Percentiles rank a stretch among this genome's conserved stretches.
These are phyloP conservation scores for Falco columbarius DNA, from an alignment of 2,797 vertebrate genomes.

Conservation along the genomic window DNA sequence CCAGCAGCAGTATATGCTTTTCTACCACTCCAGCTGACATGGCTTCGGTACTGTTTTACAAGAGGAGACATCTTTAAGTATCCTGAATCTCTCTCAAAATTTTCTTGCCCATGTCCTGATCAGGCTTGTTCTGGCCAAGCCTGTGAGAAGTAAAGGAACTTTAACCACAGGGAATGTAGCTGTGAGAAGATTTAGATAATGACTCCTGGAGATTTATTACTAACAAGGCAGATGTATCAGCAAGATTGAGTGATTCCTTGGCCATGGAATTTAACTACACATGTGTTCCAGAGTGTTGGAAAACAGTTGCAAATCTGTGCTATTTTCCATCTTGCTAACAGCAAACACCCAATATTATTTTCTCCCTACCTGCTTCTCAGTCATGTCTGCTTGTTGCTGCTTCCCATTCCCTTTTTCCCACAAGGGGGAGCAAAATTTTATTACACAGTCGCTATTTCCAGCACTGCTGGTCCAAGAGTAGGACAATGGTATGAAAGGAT, in stretches of 20 bases:
- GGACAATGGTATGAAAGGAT: not conserved
- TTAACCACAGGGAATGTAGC: constrained; percentile 10
- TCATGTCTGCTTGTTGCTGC: not conserved
- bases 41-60: not conserved
- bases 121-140: constrained; percentile 22
- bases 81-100: not conserved
- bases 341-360: not conserved
- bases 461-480: not conserved
- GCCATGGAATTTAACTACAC: constrained; percentile 10
- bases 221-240: not conserved
- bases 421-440: not conserved
- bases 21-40: not conserved
- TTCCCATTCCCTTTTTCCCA: not conserved
- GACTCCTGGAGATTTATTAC: constrained; percentile 28
- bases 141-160: not conserved
- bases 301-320: not conserved
- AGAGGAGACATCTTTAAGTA: not conserved
- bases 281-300: not conserved
- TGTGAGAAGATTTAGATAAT: constrained; percentile 20
- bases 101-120: not conserved
- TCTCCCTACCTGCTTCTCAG: not conserved
- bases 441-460: not conserved
- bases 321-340: not conserved
- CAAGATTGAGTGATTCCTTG: constrained; percentile 12
- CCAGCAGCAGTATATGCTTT: not conserved